Percentiles rank a stretch among this genome's conserved stretches.
These are phyloP conservation scores for Hylaea fasciaria DNA, from an alignment of 2,888 invertebrate genomes.

Conservation along the genomic window DNA sequence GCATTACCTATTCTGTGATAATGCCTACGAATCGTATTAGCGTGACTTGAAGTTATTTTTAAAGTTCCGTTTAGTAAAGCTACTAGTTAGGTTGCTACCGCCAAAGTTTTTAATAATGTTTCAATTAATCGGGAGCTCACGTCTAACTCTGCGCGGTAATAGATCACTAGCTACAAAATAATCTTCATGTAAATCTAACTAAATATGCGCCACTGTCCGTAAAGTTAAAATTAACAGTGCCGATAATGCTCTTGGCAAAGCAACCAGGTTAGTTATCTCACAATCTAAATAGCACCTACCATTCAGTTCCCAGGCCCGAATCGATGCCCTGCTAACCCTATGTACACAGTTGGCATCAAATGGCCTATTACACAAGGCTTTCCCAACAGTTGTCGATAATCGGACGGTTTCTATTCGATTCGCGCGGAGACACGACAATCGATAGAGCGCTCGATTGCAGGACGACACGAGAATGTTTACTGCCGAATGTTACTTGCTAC, in stretches of 20 bases:
- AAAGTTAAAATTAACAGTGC: no score
- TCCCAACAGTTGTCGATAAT: slow-evolving; percentile 48
- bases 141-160: no score
- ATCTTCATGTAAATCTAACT: no score
- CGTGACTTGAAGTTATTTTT: no score
- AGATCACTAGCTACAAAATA: no score
- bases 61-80: no score
- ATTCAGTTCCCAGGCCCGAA: slow-evolving; percentile 1
- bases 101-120: no score
- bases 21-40: no score
- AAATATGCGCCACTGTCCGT: no score
- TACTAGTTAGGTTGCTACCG: not conserved
- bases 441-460: slow-evolving; percentile 55
- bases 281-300: not conserved
- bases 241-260: no score
- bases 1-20: no score
- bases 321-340: slow-evolving; percentile 12
- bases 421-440: slow-evolving; percentile 39
- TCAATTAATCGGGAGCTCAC: no score
- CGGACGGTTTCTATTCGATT: slow-evolving; percentile 46
- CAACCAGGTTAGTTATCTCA: not conserved
- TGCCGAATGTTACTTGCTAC: slow-evolving; percentile 48
- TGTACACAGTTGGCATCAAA: slow-evolving; percentile 33
- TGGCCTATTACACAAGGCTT: slow-evolving; percentile 50
- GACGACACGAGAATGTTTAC: slow-evolving; percentile 75